Base-by-base conservation (phyloP, 2,888 invertebrate genomes). In the Blera fallax region DNA sequence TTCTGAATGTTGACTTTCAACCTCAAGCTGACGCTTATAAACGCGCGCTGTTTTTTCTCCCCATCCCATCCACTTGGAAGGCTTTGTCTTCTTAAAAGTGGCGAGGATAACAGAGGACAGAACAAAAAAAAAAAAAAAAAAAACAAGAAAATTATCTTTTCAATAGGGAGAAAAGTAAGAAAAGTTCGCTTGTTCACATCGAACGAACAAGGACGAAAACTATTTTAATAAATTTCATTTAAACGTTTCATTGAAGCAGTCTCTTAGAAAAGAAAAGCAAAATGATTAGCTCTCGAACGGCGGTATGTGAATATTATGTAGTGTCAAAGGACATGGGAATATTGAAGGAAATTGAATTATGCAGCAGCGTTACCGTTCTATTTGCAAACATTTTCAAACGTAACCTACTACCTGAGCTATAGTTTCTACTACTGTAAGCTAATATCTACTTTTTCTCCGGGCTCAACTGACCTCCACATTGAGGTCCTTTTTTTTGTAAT, bases 1-100 rank as follows among this genome's bases (percentile, higher is more conserved):
- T 80, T 83, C 69, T 64, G 69, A 80, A 84, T 84, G 74, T 80
- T 80, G 80, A 84, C 84, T 80, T 84, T 84, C 80, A 74, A 80
- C 84, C 84, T 80, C 84, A 69, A 74, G 74, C 74, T 84, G 69
- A 56, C 56, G 84, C 80, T 84, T 77, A 67, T 69, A 74, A 69
- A 54, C 69, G 69, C 37, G 48, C 48, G 70, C 21, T 48, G 14
- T 69, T 60, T 32, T 78, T 24, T 21, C 43, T 45, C 65, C 48
- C 11, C 16, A 45, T 62, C 18, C 45, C 37, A 76, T 58, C 82
- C 70, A 82, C 82, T 82, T 77, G 32, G 58, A 54, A 77, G 65
- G 82, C 82, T 82, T 82, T 82, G 82, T 82, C 82, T 82, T 82
- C 77, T 58, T n/a, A 77, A 82, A 67, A 77, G 70, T 82, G 70